Base-by-base conservation (phyloP, 2,888 invertebrate genomes). In the Ormyrus pomaceus region DNA sequence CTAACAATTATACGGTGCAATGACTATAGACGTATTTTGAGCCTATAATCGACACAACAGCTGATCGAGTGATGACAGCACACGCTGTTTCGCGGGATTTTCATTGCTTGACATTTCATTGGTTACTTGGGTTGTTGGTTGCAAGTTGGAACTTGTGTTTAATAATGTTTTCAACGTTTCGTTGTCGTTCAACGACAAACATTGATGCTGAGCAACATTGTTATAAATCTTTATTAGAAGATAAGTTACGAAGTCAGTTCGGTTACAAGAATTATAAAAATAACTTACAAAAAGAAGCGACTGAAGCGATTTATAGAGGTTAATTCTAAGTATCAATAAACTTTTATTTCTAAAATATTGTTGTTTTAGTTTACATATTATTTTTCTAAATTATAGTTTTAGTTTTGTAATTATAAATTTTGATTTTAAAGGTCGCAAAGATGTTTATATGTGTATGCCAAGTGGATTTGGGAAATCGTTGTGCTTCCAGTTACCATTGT, bases 381-480 rank as follows among this genome's bases (percentile, higher is more conserved):
- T 10, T 34, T 45, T 3, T 56, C 11, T 11, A 13, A 10, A 56
- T 45, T 69, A 8, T 56, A 56, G 7, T 8, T 11, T 11, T 46
- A 6, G 6, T 9, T 9, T 45, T 8, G 4, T 69, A 56, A 56
- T 10, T 46, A 13, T n/a, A 65, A 7, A 50, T 69, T 53, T 51
- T 6, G 5, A 2, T 46, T 72, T 61, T 51, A 34, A 89, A 96
- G 96, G 95, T 84, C 94, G 95, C 85, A 93, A 94, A 86, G 99
- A 99, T 94, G 96, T 98, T 0, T 98, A 96, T 89, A 95, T 99
- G 8, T 98, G 97, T 83, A 98, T 99, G 98, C 99, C 99, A 2
- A 99, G 99, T 5, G 99, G 99, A 11, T 96, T 96, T 53, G 99
- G 99, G 55, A 99, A 99, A 92, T 99, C 99, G 0, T 91, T 99